Conservation (phyloP, 2,113 vertebrate species). For the Gadus chalcogrammus region DNA sequence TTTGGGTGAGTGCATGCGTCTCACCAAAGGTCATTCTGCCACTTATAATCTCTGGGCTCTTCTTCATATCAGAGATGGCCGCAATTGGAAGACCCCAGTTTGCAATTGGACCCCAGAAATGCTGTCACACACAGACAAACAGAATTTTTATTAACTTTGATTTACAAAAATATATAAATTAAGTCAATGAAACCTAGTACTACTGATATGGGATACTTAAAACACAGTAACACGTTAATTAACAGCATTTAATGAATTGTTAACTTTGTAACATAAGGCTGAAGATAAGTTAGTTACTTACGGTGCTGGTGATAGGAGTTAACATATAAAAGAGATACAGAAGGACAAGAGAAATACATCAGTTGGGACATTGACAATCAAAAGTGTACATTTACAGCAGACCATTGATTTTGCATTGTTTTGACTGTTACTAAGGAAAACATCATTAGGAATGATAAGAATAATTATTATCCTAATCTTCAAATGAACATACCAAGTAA, state of each 20-base stretch:
- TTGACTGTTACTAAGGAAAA: too few species aligned
- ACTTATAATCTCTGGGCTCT: constrained; percentile 97
- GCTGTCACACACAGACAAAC: constrained; percentile 65
- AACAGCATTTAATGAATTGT: background rate
- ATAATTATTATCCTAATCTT: too few species aligned
- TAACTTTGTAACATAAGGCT: background rate
- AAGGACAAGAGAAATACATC: constrained; percentile 3
- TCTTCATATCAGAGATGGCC: constrained; percentile 94
- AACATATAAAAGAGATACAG: constrained; percentile 33
- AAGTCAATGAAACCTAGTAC: too few species aligned
- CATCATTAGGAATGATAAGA: too few species aligned
- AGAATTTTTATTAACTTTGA: background rate
- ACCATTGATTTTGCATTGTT: too few species aligned
- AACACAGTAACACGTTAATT: background rate
- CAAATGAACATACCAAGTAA: too few species aligned
- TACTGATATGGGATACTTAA: too few species aligned
- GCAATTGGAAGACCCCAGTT: constrained; percentile 98
- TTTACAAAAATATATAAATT: too few species aligned
- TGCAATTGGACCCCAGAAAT: constrained; percentile 97
- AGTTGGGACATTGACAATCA: background rate
- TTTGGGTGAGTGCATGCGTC: constrained; percentile 14
- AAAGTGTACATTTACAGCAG: too few species aligned
- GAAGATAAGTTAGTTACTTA: constrained; percentile 29
- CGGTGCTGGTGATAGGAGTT: constrained; percentile 45
- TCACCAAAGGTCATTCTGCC: constrained; percentile 97